A percentile compares a stretch with the other conserved stretches of the same genome.
These are phyloP conservation scores for Aromia moschata DNA, from an alignment of 2,888 invertebrate genomes.

Conservation along the genomic window DNA sequence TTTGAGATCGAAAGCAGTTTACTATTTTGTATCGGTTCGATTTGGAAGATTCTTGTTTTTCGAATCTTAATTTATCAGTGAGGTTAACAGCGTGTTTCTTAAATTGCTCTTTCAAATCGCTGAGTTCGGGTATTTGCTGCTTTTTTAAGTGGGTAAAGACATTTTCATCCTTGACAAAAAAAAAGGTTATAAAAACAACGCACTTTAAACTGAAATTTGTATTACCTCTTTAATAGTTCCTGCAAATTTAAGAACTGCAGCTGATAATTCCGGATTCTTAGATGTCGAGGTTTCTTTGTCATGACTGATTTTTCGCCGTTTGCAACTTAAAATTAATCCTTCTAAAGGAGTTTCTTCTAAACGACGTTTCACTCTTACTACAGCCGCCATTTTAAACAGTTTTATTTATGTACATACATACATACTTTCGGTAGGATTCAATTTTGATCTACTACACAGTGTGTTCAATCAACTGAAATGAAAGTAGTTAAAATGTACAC, in stretches of 20 bases:
- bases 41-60: slow-evolving; percentile 62
- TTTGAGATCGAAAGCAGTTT: slow-evolving; percentile 66
- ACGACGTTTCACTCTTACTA: slow-evolving; percentile 78
- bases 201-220: slow-evolving; percentile 13
- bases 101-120: slow-evolving; percentile 62
- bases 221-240: slow-evolving; percentile 71
- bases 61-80: slow-evolving; percentile 62
- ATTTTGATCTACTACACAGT: background rate
- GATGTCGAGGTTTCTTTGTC: slow-evolving; percentile 44
- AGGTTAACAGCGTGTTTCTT: slow-evolving; percentile 64
- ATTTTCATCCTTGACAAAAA: slow-evolving; percentile 61
- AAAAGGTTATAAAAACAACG: slow-evolving; percentile 14
- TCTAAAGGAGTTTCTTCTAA: slow-evolving; percentile 77
- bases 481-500: background rate
- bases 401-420: no score
- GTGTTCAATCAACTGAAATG: background rate
- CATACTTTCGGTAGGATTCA: no score
- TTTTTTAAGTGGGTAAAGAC: slow-evolving; percentile 62
- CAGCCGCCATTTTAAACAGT: slow-evolving; percentile 70
- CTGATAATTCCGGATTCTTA: slow-evolving; percentile 61
- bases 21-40: slow-evolving; percentile 70
- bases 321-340: slow-evolving; percentile 76
- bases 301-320: slow-evolving; percentile 70
- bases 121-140: slow-evolving; percentile 59
- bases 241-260: slow-evolving; percentile 75